Evolutionary conservation across 1,140 invertebrate genomes (phyloP).

Genomic region (Prorops nasuta): DNA sequence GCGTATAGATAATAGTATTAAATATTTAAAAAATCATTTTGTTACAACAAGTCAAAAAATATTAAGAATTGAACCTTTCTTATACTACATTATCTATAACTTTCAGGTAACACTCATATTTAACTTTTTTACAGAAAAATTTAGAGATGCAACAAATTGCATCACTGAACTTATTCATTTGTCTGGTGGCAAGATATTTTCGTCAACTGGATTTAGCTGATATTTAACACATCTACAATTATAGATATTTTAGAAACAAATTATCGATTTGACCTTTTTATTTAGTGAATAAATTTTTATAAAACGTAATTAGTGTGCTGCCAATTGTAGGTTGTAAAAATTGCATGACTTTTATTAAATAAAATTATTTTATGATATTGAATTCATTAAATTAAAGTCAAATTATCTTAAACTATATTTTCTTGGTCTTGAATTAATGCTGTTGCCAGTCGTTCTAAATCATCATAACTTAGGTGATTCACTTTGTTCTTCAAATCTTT

Average conservation of each 20-base stretch:
- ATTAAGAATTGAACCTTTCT: background rate
- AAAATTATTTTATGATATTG: constrained; percentile 30
- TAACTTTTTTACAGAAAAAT: constrained; percentile 47
- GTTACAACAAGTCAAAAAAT: too few species aligned
- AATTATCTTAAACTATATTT: constrained; percentile 31
- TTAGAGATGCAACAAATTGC: constrained; percentile 47
- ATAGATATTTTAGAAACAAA: constrained; percentile 11
- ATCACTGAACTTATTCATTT: constrained; percentile 63
- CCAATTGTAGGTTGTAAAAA: background rate
- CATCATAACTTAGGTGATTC: constrained; percentile 49
- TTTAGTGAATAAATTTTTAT: too few species aligned
- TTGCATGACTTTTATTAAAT: constrained; percentile 24
- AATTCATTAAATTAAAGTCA: constrained; percentile 17
- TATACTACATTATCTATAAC: background rate
- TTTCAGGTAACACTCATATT: too few species aligned
- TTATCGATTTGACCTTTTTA: too few species aligned
- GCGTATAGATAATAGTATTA: background rate
- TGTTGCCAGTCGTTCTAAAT: constrained; percentile 54
- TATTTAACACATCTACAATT: constrained; percentile 26
- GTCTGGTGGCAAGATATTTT: constrained; percentile 63
- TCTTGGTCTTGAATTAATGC: constrained; percentile 52
- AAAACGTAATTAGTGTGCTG: too few species aligned
- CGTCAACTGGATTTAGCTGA: constrained; percentile 64
- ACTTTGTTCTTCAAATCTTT: constrained; percentile 52
- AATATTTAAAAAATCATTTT: too few species aligned